phyloP scores from a whole-genome alignment of 2,113 vertebrate genomes.

The Tragulus kanchil region DNA sequence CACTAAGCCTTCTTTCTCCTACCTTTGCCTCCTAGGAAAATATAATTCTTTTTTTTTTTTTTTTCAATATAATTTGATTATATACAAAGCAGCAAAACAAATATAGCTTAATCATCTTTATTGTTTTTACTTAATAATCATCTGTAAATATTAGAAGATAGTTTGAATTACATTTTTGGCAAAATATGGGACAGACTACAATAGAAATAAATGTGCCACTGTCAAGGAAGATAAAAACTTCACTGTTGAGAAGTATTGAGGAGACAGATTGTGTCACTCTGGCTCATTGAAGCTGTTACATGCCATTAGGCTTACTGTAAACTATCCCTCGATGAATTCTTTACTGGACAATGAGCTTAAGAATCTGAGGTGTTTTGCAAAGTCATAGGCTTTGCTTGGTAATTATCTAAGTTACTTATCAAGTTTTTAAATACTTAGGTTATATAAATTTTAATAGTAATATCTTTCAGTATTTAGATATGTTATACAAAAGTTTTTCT shows the following conservation, averaged over 20 bases:
- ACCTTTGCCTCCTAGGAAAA: background rate
- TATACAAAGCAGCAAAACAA: slow-evolving; percentile 44
- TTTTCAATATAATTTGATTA: slow-evolving; percentile 58
- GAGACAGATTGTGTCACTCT: slow-evolving; percentile 83
- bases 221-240: slow-evolving; percentile 90
- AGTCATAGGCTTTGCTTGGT: background rate
- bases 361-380: slow-evolving; percentile 85
- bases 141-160: slow-evolving; percentile 82
- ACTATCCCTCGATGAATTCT: slow-evolving; percentile 87
- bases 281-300: slow-evolving; percentile 86
- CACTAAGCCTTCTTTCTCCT: background rate
- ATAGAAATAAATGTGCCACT: slow-evolving; percentile 88
- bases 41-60: background rate
- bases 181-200: slow-evolving; percentile 80
- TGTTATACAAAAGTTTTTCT: background rate
- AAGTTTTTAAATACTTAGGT: slow-evolving; percentile 13
- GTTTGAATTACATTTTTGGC: slow-evolving; percentile 86
- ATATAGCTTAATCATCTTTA: slow-evolving; percentile 76
- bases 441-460: background rate
- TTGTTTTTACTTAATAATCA: slow-evolving; percentile 78
- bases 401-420: background rate
- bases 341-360: slow-evolving; percentile 88
- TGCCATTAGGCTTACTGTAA: slow-evolving; percentile 90
- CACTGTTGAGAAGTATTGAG: slow-evolving; percentile 86
- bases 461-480: background rate